Conservation (phyloP, 2,888 invertebrate genomes). For the Megaustenia siamemsis region DNA sequence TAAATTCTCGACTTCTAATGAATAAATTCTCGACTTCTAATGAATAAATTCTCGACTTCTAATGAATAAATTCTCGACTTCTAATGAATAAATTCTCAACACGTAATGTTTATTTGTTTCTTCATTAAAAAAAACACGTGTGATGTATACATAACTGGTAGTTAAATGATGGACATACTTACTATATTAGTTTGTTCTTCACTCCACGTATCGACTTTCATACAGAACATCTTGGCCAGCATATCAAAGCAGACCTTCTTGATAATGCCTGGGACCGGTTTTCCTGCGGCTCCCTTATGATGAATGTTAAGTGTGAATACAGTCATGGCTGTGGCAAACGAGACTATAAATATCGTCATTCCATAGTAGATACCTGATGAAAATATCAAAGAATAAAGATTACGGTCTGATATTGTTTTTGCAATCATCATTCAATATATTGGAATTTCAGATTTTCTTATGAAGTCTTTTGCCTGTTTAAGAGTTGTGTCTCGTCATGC, state of each 20-base stretch:
- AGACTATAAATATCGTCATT: conserved; percentile 83
- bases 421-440: no score
- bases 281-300: conserved; percentile 90
- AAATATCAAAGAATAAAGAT: background rate
- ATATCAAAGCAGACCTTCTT: conserved; percentile 88
- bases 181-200: conserved; percentile 25
- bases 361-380: conserved; percentile 83
- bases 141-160: no score
- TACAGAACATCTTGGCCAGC: conserved; percentile 83
- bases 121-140: no score
- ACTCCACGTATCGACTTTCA: conserved; percentile 64
- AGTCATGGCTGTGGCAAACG: conserved; percentile 82
- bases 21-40: no score
- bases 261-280: conserved; percentile 87
- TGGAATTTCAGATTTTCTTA: no score
- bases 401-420: background rate
- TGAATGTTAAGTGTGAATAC: conserved; percentile 81
- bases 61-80: no score
- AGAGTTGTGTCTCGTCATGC: no score
- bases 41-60: no score
- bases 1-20: no score
- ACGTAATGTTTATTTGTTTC: no score
- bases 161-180: background rate
- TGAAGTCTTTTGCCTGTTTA: no score
- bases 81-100: no score